These are phyloP conservation scores for Drosophila niveifrons DNA, from an alignment of 2,888 invertebrate genomes.

Conservation along the genomic window DNA sequence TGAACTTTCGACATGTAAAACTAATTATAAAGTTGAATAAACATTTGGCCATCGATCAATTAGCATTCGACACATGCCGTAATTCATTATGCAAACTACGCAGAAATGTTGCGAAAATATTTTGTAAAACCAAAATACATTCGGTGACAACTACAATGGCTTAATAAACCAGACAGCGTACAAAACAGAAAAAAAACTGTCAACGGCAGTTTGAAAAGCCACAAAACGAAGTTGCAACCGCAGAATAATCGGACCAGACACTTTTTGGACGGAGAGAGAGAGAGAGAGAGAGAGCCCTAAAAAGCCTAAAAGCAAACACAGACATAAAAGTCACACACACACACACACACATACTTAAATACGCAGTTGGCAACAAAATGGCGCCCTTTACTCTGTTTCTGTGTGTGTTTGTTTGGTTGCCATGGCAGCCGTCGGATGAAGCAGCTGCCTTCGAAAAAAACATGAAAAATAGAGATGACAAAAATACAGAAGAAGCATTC, in stretches of 20 bases:
- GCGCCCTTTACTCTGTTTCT: conserved; percentile 42
- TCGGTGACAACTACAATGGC: background rate
- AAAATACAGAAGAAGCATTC: background rate
- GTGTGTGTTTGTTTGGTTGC: conserved; percentile 54
- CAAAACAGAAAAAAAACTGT: conserved; percentile 33
- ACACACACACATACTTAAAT: conserved; percentile 10
- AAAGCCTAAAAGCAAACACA: conserved; percentile 44
- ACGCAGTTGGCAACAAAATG: conserved; percentile 50
- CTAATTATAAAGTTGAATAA: conserved; percentile 1
- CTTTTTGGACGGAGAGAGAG: conserved; percentile 13
- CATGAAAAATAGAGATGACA: conserved; percentile 6
- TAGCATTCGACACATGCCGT: conserved; percentile 16
- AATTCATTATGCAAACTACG: conserved; percentile 10
- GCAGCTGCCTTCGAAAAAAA: conserved; percentile 32
- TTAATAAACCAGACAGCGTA: conserved; percentile 33
- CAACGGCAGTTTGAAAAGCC: conserved; percentile 46
- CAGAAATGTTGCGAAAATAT: background rate
- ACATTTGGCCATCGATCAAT: conserved; percentile 24
- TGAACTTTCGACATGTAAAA: conserved; percentile 2
- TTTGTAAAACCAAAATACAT: background rate
- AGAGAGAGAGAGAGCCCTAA: conserved; percentile 28
- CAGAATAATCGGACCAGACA: conserved; percentile 49
- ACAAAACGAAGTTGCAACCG: conserved; percentile 49
- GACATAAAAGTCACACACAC: conserved; percentile 21
- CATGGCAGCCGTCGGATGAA: conserved; percentile 69